Conservation (phyloP, 2,113 vertebrate species). For the Lota lota region DNA sequence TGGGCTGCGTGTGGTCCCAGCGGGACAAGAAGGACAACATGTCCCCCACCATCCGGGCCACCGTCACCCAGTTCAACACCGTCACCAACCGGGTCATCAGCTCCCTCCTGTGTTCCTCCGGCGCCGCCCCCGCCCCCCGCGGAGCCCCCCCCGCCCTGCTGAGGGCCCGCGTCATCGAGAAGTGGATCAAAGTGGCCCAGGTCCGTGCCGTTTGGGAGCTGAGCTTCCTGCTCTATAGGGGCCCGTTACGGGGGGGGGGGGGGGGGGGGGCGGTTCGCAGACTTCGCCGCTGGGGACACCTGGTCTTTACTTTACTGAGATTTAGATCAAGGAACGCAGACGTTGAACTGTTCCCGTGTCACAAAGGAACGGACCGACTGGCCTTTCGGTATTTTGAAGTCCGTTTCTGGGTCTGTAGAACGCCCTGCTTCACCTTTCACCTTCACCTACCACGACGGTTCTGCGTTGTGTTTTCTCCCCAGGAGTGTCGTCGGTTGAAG, state of each 20-base stretch:
- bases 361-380: too few relatives aligned
- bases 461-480: not conserved
- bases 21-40: slow-evolving; percentile 81
- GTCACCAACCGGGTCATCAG: slow-evolving; percentile 81
- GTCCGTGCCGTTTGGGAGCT: slow-evolving; percentile 44
- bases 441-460: not conserved
- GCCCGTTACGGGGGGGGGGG: too few relatives aligned
- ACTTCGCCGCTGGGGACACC: too few relatives aligned
- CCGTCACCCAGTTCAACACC: slow-evolving; percentile 83
- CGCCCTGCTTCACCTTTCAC: too few relatives aligned
- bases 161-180: slow-evolving; percentile 81
- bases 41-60: slow-evolving; percentile 83
- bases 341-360: too few relatives aligned
- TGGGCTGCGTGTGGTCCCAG: slow-evolving; percentile 89
- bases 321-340: too few relatives aligned
- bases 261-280: too few relatives aligned
- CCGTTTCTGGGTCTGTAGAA: too few relatives aligned
- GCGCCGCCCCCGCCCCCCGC: slow-evolving; percentile 26
- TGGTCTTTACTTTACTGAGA: too few relatives aligned
- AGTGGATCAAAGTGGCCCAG: slow-evolving; percentile 85
- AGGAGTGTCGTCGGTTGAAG: slow-evolving; percentile 79
- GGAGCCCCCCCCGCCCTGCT: slow-evolving; percentile 40
- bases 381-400: too few relatives aligned
- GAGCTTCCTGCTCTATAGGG: not conserved
- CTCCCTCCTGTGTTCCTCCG: slow-evolving; percentile 71